Base-by-base conservation (phyloP, 1,140 invertebrate genomes). In the Heliconius hewitsoni region DNA sequence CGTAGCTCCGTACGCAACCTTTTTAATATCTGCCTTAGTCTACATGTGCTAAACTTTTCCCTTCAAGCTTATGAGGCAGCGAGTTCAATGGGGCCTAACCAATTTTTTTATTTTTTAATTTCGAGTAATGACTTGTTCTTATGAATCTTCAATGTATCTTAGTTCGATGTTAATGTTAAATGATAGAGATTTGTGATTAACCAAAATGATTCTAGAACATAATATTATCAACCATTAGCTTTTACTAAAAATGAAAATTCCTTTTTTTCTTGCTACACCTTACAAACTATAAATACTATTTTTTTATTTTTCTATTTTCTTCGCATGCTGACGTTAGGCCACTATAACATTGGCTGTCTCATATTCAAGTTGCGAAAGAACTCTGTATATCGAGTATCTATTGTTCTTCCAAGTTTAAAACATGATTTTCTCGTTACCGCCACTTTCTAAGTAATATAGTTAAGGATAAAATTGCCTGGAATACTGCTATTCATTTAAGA, bases 21-120 rank as follows among this genome's bases (percentile, higher is more conserved):
- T 90, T 89, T 90, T 93, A 90, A 88, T 93, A 90, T 86, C 89
- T 76, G 85, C 86, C 83, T 79, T 90, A 82, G 79, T 87, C 52
- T 86, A 89, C 79, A 84, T 82, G 80, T 88, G 83, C 82, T 90
- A 91, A 91, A 89, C 85, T 87, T 87, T 88, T 73, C 81, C 84
- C 78, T 85, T 79, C 82, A 82, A 87, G 81, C 27, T 23, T 57
- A 23, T 66, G 60, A 27, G 23, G 23, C 23, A 27, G 60, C 60
- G 23, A 66, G 11, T 66, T n/a, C 27, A 0, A 66, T 30, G 23
- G 16, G 60, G 27, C 60, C 23, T 30, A 66, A 27, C 60, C 60
- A 13, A 0, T 1, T 52, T 18, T 16, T 66, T 0, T 30, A 37
- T 66, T 23, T 27, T 60, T 60, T 11, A 1, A 27, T 30, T 27